phyloP scores from a whole-genome alignment of 2,113 vertebrate genomes.

The Chloroceryle aenea region DNA sequence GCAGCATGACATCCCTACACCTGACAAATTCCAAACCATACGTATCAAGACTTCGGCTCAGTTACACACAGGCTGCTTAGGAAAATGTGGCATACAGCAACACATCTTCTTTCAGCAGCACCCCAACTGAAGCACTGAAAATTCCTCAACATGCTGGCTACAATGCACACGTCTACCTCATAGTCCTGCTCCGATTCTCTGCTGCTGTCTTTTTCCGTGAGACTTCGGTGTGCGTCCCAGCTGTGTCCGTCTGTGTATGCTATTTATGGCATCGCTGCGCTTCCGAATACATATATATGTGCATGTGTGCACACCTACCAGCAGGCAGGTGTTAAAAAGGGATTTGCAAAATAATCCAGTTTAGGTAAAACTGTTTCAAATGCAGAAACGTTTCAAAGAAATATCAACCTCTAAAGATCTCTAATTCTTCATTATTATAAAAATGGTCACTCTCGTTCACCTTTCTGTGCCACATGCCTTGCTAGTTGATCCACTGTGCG shows the following conservation, averaged over 20 bases:
- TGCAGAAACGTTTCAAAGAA: not conserved
- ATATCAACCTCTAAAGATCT: not conserved
- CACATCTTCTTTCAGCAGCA: not conserved
- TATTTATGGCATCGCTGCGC: not conserved
- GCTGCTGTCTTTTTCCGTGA: not conserved
- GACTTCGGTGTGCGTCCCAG: not conserved
- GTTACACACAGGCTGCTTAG: not conserved
- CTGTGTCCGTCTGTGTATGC: not conserved
- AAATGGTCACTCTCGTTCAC: not conserved
- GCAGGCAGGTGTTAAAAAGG: rapidly evolving
- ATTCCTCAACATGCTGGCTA: not conserved
- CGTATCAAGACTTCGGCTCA: not conserved
- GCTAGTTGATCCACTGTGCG: not conserved
- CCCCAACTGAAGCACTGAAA: not conserved
- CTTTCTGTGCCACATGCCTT: not conserved
- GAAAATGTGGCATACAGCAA: not conserved
- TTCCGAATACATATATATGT: not conserved
- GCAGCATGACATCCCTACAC: not conserved
- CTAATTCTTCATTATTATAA: not conserved
- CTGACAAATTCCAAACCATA: not conserved
- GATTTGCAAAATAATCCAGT: not conserved
- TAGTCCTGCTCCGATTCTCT: not conserved
- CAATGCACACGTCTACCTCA: not conserved
- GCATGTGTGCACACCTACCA: not conserved
- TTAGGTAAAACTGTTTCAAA: not conserved